Percentiles rank a stretch among this genome's conserved stretches.
Conservation (phyloP, 1,140 invertebrate genomes). For the Drosophila micromelanica region DNA sequence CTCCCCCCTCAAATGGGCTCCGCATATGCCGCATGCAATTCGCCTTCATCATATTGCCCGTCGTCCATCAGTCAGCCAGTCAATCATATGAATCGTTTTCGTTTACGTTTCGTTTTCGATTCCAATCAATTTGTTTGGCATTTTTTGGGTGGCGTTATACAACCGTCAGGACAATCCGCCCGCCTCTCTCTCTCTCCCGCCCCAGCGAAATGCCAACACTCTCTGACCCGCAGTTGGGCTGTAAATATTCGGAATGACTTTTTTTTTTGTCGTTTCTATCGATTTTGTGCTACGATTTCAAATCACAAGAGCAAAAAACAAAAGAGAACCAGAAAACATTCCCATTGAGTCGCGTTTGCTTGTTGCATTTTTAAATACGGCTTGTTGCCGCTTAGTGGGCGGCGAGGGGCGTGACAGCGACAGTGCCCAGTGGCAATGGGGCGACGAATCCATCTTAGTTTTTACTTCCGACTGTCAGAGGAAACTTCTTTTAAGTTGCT, state of each 20-base stretch:
- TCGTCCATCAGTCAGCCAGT: slow-evolving; percentile 70
- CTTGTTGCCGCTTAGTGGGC: slow-evolving; percentile 1
- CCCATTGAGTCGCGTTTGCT: slow-evolving; percentile 50
- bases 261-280: slow-evolving; percentile 40
- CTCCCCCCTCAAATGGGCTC: neutral
- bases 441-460: slow-evolving; percentile 34
- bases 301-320: slow-evolving; percentile 21
- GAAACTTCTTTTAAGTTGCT: slow-evolving; percentile 22
- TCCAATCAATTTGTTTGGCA: slow-evolving; percentile 82
- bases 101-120: slow-evolving; percentile 82
- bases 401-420: neutral
- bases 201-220: slow-evolving; percentile 20
- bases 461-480: slow-evolving; percentile 41
- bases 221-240: slow-evolving; percentile 16
- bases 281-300: slow-evolving; percentile 52
- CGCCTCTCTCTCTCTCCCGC: neutral
- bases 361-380: slow-evolving; percentile 78
- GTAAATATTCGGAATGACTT: slow-evolving; percentile 33
- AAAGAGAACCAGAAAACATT: slow-evolving; percentile 32
- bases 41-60: slow-evolving; percentile 24
- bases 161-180: neutral
- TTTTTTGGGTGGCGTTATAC: slow-evolving; percentile 68
- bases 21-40: neutral
- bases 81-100: slow-evolving; percentile 82
- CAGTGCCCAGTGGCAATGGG: neutral